These are phyloP conservation scores for Oncopodura yosiiana DNA, from an alignment of 1,140 invertebrate species.

Conservation along the genomic window DNA sequence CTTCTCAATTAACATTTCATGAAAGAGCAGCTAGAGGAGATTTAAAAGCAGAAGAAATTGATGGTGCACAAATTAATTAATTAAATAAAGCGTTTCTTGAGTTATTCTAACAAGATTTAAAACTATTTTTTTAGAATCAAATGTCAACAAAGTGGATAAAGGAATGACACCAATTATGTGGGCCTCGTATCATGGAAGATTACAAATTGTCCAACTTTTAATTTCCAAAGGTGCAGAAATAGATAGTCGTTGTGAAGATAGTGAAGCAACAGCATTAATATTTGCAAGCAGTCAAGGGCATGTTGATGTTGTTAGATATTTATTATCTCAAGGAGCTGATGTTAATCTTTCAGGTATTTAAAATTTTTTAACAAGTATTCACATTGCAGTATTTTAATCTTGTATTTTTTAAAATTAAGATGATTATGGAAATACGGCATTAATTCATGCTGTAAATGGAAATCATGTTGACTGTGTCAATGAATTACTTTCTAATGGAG, in stretches of 20 bases:
- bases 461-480: conserved; percentile 23
- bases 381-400: too few relatives aligned
- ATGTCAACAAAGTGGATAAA: conserved; percentile 23
- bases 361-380: too few relatives aligned
- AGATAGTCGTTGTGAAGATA: conserved; percentile 8
- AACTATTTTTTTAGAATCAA: conserved; percentile 13
- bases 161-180: conserved; percentile 21
- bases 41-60: conserved; percentile 6
- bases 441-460: conserved; percentile 24
- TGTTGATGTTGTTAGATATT: conserved; percentile 18
- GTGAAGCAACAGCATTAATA: conserved; percentile 22
- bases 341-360: conserved; percentile 12
- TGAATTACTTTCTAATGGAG: conserved; percentile 17
- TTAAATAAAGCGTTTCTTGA: neutral
- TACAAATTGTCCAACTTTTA: conserved; percentile 14
- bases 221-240: conserved; percentile 21
- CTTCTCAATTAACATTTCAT: conserved; percentile 25
- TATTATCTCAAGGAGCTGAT: conserved; percentile 11
- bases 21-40: conserved; percentile 25
- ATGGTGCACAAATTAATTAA: conserved; percentile 1
- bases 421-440: conserved; percentile 25
- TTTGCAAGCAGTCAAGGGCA: conserved; percentile 27
- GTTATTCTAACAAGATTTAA: neutral
- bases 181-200: conserved; percentile 25
- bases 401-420: too few relatives aligned